phyloP scores from a whole-genome alignment of 2,113 vertebrate genomes.

The Neodon shergylaensis region DNA sequence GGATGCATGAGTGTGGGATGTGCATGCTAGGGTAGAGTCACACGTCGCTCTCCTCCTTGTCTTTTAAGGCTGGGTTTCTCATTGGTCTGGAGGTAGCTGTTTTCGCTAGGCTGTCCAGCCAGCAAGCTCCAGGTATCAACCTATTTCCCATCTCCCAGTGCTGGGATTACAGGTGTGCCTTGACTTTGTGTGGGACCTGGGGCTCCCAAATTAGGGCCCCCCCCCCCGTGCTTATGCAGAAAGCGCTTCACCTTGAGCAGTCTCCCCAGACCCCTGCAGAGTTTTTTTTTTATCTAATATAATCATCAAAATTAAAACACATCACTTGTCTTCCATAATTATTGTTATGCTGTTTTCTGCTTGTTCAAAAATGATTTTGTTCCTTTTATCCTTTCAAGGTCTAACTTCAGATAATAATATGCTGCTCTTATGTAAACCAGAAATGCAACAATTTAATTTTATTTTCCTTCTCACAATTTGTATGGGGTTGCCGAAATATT shows the following conservation, averaged over 20 bases:
- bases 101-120: not conserved
- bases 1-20: not conserved
- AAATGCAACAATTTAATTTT: not conserved
- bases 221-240: not conserved
- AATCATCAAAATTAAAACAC: not conserved
- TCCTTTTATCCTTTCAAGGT: not conserved
- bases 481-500: not conserved
- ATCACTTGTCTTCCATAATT: not conserved
- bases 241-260: not conserved
- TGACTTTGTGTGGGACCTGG: not conserved
- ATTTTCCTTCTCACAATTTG: not conserved
- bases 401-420: not conserved
- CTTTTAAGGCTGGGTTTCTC: not conserved
- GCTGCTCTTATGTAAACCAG: not conserved
- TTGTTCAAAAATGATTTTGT: not conserved
- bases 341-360: not conserved
- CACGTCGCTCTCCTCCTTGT: too few species aligned
- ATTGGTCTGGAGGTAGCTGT: not conserved
- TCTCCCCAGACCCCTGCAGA: not conserved
- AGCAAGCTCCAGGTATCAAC: not conserved
- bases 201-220: not conserved
- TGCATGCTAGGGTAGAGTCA: not conserved
- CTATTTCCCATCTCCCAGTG: not conserved
- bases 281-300: not conserved
- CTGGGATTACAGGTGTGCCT: not conserved